phyloP scores from a whole-genome alignment of 2,888 invertebrate species.

The Hirtodrosophila confusa region DNA sequence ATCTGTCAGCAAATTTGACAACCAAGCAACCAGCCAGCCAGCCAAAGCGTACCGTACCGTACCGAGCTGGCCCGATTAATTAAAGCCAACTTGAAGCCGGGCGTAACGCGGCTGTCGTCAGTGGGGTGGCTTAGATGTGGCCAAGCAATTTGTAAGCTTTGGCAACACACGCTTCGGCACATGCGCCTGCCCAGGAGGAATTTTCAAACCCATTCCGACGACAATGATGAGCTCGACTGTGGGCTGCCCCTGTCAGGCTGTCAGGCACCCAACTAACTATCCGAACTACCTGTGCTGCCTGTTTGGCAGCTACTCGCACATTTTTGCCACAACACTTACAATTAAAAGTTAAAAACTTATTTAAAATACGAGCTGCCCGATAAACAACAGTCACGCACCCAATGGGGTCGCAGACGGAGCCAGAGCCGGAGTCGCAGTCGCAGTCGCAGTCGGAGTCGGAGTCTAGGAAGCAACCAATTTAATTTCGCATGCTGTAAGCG shows the following conservation, averaged over 20 bases:
- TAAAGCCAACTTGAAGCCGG: slow-evolving; percentile 59
- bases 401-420: slow-evolving; percentile 26
- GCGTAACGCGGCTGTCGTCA: slow-evolving; percentile 68
- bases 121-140: slow-evolving; percentile 24
- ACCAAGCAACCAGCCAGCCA: slow-evolving; percentile 28
- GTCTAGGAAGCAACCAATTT: slow-evolving; percentile 61
- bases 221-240: slow-evolving; percentile 4
- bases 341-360: slow-evolving; percentile 62
- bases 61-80: slow-evolving; percentile 61
- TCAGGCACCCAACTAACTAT: background rate
- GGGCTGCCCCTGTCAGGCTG: background rate
- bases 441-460: slow-evolving; percentile 1
- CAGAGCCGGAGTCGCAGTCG: background rate
- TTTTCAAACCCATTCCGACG: slow-evolving; percentile 8
- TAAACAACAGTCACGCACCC: slow-evolving; percentile 44
- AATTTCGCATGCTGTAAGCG: slow-evolving; percentile 38
- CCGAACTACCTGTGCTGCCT: slow-evolving; percentile 53
- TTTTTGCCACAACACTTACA: slow-evolving; percentile 52
- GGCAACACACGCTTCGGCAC: slow-evolving; percentile 26
- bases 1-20: slow-evolving; percentile 79
- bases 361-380: slow-evolving; percentile 52
- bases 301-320: slow-evolving; percentile 62
- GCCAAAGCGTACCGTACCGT: slow-evolving; percentile 9
- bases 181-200: slow-evolving; percentile 26
- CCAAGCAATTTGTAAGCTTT: slow-evolving; percentile 58